phyloP scores from a whole-genome alignment of 2,113 vertebrate species.

The Setophaga petechia region DNA sequence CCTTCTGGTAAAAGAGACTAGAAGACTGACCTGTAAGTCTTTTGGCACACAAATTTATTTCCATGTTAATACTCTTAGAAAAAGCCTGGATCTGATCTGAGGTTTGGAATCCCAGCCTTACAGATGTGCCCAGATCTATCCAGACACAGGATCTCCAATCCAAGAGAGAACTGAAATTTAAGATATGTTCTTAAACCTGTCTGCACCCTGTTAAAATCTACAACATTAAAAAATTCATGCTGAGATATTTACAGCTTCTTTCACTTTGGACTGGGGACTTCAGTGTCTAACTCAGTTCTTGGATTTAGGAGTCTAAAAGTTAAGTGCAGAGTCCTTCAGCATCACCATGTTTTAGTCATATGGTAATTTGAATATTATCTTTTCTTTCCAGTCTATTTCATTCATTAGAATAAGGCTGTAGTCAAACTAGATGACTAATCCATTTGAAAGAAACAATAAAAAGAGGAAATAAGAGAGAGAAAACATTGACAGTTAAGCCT shows the following conservation, averaged over 20 bases:
- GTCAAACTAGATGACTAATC: neutral
- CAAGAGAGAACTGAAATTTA: neutral
- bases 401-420: neutral
- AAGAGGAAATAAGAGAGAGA: neutral
- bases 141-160: rapidly evolving
- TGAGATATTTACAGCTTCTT: neutral
- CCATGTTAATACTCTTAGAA: neutral
- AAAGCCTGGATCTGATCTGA: neutral
- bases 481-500: neutral
- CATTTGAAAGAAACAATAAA: neutral
- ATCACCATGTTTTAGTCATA: neutral
- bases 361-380: neutral
- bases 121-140: neutral
- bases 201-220: neutral
- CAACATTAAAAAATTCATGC: neutral
- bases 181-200: neutral
- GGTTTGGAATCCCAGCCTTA: neutral
- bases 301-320: neutral
- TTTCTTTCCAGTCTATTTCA: neutral
- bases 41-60: rapidly evolving
- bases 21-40: neutral
- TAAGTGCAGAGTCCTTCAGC: neutral
- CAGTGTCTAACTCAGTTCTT: neutral
- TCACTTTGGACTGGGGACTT: neutral
- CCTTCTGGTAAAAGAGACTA: neutral